phyloP scores from a whole-genome alignment of 1,140 invertebrate genomes.

The Cydia fagiglandana region DNA sequence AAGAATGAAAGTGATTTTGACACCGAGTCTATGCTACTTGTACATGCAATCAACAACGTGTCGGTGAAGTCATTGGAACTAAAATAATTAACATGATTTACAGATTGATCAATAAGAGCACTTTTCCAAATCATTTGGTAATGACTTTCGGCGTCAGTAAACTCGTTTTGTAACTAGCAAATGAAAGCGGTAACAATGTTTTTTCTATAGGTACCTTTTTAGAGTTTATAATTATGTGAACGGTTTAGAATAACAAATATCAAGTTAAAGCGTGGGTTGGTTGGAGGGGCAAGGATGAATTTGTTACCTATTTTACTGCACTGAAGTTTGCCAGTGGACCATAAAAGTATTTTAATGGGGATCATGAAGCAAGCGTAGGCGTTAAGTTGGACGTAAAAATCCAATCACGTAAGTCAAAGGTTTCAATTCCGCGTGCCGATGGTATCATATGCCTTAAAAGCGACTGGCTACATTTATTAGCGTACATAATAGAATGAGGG shows the following conservation, averaged over 20 bases:
- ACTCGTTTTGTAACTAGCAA: too few relatives aligned
- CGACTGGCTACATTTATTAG: constrained; percentile 38
- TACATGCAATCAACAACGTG: neutral
- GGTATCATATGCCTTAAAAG: constrained; percentile 40
- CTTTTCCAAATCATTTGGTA: neutral
- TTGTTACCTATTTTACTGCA: constrained; percentile 16
- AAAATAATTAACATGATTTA: neutral
- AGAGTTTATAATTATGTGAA: neutral
- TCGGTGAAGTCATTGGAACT: neutral
- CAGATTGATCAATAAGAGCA: neutral
- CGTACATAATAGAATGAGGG: constrained; percentile 49
- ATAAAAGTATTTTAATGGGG: constrained; percentile 28
- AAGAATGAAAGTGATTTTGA: constrained; percentile 67
- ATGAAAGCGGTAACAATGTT: too few relatives aligned
- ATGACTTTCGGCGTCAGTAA: neutral
- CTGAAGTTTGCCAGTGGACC: neutral
- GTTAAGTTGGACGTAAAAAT: constrained; percentile 41
- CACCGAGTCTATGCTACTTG: constrained; percentile 44
- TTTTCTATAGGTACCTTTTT: neutral
- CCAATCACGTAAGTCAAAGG: constrained; percentile 44
- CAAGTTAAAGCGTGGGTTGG: neutral
- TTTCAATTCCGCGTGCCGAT: constrained; percentile 41
- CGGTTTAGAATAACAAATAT: constrained; percentile 11
- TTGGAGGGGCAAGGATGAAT: neutral
- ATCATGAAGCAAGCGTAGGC: constrained; percentile 20